These are phyloP conservation scores for Rhea pennata DNA, from an alignment of 2,113 vertebrate genomes.

Conservation along the genomic window DNA sequence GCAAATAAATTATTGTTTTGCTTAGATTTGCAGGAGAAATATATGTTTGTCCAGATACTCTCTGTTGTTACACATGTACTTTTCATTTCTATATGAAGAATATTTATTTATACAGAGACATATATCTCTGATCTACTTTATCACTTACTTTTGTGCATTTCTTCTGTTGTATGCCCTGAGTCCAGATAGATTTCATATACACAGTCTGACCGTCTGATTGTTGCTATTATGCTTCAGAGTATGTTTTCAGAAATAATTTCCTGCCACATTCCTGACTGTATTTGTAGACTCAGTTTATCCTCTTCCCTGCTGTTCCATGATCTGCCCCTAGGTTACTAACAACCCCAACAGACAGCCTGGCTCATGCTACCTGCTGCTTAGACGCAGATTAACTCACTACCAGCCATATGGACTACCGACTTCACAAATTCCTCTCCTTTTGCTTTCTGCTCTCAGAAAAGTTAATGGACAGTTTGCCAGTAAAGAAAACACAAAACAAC, in stretches of 20 bases:
- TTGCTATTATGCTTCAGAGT: slow-evolving; percentile 74
- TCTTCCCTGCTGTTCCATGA: slow-evolving; percentile 83
- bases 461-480: slow-evolving; percentile 72
- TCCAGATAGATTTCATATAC: slow-evolving; percentile 44
- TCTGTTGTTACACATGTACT: neutral
- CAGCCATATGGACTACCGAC: slow-evolving; percentile 83
- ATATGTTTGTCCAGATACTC: neutral
- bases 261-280: slow-evolving; percentile 85
- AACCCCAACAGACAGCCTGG: slow-evolving; percentile 83
- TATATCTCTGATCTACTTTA: neutral
- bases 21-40: neutral
- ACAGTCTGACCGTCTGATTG: slow-evolving; percentile 56
- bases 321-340: slow-evolving; percentile 84
- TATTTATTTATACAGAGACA: neutral
- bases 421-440: slow-evolving; percentile 82
- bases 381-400: slow-evolving; percentile 79
- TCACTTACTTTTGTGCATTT: neutral
- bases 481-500: slow-evolving; percentile 56
- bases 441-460: slow-evolving; percentile 70
- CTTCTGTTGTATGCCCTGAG: neutral
- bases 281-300: slow-evolving; percentile 81
- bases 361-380: slow-evolving; percentile 81
- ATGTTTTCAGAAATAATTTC: slow-evolving; percentile 83
- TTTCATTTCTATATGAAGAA: neutral
- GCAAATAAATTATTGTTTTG: neutral